Evolutionary conservation across 2,113 vertebrate genomes (phyloP).

Genomic region (Pollachius pollachius): DNA sequence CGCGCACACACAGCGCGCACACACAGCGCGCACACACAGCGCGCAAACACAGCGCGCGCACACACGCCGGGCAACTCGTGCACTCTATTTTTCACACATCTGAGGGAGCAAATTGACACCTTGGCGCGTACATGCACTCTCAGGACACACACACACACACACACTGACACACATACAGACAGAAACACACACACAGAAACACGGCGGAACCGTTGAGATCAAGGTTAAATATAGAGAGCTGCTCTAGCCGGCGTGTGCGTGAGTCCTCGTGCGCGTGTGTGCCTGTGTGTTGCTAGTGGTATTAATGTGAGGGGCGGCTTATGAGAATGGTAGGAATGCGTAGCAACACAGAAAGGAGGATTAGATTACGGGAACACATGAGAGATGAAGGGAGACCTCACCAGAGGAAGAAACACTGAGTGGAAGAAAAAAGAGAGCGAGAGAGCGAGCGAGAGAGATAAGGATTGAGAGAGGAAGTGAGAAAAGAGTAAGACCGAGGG

Average conservation of each 20-base stretch:
- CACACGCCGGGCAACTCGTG: too few species aligned
- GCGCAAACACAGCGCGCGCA: neutral
- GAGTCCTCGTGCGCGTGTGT: slow-evolving; percentile 9
- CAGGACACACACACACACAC: neutral
- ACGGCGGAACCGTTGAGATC: slow-evolving; percentile 54
- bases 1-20: neutral
- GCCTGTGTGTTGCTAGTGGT: neutral
- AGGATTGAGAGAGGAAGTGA: too few species aligned
- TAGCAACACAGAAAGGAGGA: slow-evolving; percentile 17
- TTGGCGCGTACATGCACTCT: neutral
- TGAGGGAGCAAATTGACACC: too few species aligned
- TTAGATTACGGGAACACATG: slow-evolving; percentile 20
- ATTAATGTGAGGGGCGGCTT: slow-evolving; percentile 13
- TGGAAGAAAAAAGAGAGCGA: too few species aligned
- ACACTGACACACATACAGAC: neutral
- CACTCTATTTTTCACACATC: too few species aligned
- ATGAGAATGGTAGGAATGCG: slow-evolving; percentile 20
- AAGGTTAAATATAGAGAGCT: slow-evolving; percentile 67
- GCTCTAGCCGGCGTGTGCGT: slow-evolving; percentile 27
- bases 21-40: neutral
- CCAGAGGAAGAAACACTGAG: neutral
- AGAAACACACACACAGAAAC: slow-evolving; percentile 5
- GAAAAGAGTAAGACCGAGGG: too few species aligned
- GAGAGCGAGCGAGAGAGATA: slow-evolving; percentile 8
- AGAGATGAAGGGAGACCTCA: neutral